phyloP scores from a whole-genome alignment of 2,888 invertebrate species.

The Tyria jacobaeae region DNA sequence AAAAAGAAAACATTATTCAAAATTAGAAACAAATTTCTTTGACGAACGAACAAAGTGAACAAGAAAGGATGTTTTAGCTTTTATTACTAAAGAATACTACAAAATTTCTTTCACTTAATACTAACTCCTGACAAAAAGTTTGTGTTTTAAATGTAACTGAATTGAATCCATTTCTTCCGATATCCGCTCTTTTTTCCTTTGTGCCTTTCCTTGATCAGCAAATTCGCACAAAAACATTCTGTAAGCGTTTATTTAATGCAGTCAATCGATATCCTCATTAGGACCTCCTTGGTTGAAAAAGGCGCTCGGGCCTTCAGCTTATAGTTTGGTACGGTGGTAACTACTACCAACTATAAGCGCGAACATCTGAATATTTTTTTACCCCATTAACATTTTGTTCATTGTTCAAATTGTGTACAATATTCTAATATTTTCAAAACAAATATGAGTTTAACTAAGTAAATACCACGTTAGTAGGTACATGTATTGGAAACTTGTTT shows the following conservation, averaged over 20 bases:
- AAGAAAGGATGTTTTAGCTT: too few relatives aligned
- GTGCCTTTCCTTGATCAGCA: slow-evolving; percentile 26
- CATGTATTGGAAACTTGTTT: not conserved
- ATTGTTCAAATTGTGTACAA: too few relatives aligned
- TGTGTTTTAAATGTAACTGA: slow-evolving; percentile 17
- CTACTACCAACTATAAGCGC: slow-evolving; percentile 25
- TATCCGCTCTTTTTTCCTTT: slow-evolving; percentile 23
- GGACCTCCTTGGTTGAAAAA: slow-evolving; percentile 34
- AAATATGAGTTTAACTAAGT: not conserved
- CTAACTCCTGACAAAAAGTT: not conserved
- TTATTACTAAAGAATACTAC: not conserved
- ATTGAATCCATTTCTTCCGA: slow-evolving; percentile 26
- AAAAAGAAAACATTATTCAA: too few relatives aligned
- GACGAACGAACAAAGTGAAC: not conserved
- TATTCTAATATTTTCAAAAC: too few relatives aligned
- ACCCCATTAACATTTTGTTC: too few relatives aligned
- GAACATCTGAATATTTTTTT: slow-evolving; percentile 21
- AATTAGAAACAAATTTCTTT: too few relatives aligned
- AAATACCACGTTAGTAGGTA: not conserved
- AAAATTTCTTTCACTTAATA: slow-evolving; percentile 1
- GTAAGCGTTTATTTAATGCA: slow-evolving; percentile 42
- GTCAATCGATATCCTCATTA: slow-evolving; percentile 50
- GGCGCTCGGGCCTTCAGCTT: slow-evolving; percentile 46
- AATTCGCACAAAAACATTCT: slow-evolving; percentile 41
- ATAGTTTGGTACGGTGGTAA: slow-evolving; percentile 33